Conservation (phyloP, 2,113 vertebrate species). For the Indicator maculatus region DNA sequence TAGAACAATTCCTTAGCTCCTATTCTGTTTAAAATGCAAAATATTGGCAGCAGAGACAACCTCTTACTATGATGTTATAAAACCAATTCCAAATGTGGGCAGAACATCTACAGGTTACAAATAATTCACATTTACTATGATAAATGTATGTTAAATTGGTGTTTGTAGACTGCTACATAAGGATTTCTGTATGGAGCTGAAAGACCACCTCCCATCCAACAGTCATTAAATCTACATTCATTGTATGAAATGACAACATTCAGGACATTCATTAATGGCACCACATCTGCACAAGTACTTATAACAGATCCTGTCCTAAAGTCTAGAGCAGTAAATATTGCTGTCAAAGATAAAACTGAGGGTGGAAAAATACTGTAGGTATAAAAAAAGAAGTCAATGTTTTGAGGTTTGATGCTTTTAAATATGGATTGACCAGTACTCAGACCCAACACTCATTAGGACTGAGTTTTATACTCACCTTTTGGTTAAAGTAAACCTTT, state of each 20-base stretch:
- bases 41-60: background rate
- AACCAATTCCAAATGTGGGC: background rate
- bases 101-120: background rate
- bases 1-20: background rate
- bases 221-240: background rate
- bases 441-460: background rate
- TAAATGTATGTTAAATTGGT: background rate
- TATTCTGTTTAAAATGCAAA: background rate
- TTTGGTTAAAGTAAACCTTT: background rate
- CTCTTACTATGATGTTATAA: background rate
- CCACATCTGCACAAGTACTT: background rate
- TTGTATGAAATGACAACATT: background rate
- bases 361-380: accelerated
- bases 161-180: background rate
- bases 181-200: background rate
- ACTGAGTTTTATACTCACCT: background rate
- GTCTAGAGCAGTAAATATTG: background rate
- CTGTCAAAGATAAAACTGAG: background rate
- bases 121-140: background rate
- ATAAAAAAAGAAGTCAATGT: background rate
- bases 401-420: background rate
- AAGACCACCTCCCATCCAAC: background rate
- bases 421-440: background rate
- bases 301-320: background rate
- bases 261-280: background rate